Evolutionary conservation across 1,140 invertebrate genomes (phyloP), one percentile per base, ranked within the genome.

Genomic region (Oreohelix idahoensis): DNA sequence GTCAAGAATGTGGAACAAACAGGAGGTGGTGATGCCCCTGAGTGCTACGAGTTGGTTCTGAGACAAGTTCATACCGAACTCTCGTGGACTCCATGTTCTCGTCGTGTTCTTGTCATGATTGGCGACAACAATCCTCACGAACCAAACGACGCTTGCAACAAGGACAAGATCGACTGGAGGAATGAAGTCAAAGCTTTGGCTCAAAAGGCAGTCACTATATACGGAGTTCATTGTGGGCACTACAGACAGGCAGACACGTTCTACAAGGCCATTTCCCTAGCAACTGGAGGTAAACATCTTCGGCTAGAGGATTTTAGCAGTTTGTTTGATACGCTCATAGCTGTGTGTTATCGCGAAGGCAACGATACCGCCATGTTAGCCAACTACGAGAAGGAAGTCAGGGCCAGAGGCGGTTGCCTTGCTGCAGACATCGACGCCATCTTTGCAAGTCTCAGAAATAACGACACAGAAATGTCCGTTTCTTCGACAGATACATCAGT

Each of bases 41-140:
- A 92, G 77, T 91, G 89, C 58, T 91, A 91, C 76, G 90, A 91
- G 81, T 84, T 90, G n/a, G 85, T 91, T n/a, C 81, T 92, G 29
- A 58, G 85, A 36, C 80, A 87, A 74, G 85, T 85, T 11, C 29
- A 49, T 26, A 66, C 79, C 23, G 70, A 86, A 1, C 85, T 90
- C 17, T 85, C 86, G n/a, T 91, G 90, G 90, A 88, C 85, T 23
- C 83, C 84, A 13, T 80, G 82, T 2, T 87, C 88, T 39, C 87
- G 89, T 77, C 84, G 85, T 73, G 85, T 88, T 23, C 82, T 92
- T 35, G 88, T 91, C 5, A 86, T 91, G 87, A 90, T 92, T 71
- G 91, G 91, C n/a, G 91, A 92, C 78, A 86, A 89, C 15, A 85
- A 84, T 39, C 90, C 91, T 26, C 91, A 92, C 69, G 87, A 89